These are phyloP conservation scores for Cyclophora albipunctata DNA, from an alignment of 2,888 invertebrate species.

Conservation along the genomic window DNA sequence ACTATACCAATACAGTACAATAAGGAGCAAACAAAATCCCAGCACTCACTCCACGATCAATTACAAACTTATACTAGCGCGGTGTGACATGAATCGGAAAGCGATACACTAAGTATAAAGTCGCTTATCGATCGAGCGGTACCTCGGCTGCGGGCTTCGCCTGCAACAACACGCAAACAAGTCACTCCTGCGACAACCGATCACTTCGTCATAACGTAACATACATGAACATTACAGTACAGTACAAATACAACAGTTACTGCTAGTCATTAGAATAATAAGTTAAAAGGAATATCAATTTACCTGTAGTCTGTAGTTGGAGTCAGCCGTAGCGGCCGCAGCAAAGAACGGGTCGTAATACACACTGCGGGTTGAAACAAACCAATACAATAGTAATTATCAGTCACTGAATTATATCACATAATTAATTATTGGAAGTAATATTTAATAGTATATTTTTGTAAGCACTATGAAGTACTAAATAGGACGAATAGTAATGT, in stretches of 20 bases:
- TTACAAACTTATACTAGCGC: conserved; percentile 60
- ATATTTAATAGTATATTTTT: too few relatives aligned
- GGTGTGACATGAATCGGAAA: conserved; percentile 68
- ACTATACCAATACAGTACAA: conserved; percentile 54
- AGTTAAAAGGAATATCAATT: conserved; percentile 25
- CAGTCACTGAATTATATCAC: not conserved
- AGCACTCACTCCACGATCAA: conserved; percentile 68
- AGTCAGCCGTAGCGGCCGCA: conserved; percentile 89
- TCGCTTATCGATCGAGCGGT: conserved; percentile 52
- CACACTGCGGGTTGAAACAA: conserved; percentile 79
- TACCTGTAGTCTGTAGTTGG: conserved; percentile 94
- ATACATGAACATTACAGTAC: not conserved
- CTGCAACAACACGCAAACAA: conserved; percentile 77
- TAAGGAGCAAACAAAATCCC: conserved; percentile 71
- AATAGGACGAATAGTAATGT: too few relatives aligned
- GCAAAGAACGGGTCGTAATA: conserved; percentile 98
- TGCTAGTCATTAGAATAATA: too few relatives aligned
- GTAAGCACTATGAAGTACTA: too few relatives aligned
- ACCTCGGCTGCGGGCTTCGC: conserved; percentile 82
- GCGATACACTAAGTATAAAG: conserved; percentile 61
- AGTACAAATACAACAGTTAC: not conserved
- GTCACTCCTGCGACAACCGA: conserved; percentile 25
- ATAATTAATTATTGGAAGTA: not conserved
- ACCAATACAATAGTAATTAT: conserved; percentile 3
- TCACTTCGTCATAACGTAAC: conserved; percentile 1